phyloP scores from a whole-genome alignment of 2,113 vertebrate species.

The Ammodytes marinus region DNA sequence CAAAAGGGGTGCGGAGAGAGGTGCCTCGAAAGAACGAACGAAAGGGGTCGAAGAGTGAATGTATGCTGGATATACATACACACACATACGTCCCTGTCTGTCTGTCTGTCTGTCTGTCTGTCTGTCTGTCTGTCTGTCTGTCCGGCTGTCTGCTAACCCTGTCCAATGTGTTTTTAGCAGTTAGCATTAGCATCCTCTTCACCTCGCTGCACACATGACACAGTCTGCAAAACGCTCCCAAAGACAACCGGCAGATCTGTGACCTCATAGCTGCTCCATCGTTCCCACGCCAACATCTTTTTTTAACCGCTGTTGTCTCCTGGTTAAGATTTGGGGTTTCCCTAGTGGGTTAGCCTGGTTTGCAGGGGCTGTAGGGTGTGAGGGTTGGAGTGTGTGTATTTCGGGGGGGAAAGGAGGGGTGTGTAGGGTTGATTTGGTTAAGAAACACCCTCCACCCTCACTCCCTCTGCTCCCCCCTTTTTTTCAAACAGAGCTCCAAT shows the following conservation, averaged over 20 bases:
- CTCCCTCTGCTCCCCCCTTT: constrained; percentile 46
- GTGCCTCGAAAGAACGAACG: constrained; percentile 54
- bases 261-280: constrained; percentile 34
- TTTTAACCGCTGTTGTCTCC: constrained; percentile 30
- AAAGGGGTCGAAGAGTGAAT: constrained; percentile 37
- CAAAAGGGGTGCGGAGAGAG: constrained; percentile 57
- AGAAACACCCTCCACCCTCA: constrained; percentile 15
- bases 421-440: too few species aligned
- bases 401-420: too few species aligned
- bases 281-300: constrained; percentile 50
- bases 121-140: too few species aligned
- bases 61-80: constrained; percentile 55
- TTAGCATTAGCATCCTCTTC: constrained; percentile 24
- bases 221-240: constrained; percentile 33
- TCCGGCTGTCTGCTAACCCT: too few species aligned
- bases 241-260: constrained; percentile 53
- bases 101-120: background rate
- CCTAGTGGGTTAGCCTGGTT: constrained; percentile 62
- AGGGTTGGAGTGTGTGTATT: too few species aligned
- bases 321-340: constrained; percentile 69
- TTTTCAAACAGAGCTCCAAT: constrained; percentile 73
- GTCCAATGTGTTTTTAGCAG: too few species aligned
- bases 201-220: background rate
- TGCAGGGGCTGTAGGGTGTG: too few species aligned
- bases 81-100: constrained; percentile 27